phyloP scores from a whole-genome alignment of 2,797 vertebrate genomes.

The Molossus alvarezi region DNA sequence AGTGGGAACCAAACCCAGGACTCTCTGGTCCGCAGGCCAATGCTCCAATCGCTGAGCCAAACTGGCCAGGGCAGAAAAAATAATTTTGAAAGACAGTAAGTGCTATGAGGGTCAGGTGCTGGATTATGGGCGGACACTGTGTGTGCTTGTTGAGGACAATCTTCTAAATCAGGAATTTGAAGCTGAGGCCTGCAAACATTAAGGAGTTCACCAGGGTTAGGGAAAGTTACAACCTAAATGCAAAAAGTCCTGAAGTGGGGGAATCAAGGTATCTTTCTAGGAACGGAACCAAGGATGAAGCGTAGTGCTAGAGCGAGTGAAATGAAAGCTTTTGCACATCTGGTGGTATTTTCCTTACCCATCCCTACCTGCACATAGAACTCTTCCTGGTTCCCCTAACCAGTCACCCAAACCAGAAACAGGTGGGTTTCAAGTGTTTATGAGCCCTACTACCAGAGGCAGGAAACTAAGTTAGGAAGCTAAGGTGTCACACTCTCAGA shows the following conservation, averaged over 20 bases:
- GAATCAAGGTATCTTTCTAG: background rate
- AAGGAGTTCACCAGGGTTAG: background rate
- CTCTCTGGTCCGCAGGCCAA: too few relatives aligned
- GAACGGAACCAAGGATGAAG: background rate
- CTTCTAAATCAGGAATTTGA: conserved; percentile 4
- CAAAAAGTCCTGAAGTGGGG: background rate
- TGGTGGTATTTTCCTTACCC: background rate
- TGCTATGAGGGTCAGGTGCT: background rate
- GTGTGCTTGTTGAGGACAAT: background rate
- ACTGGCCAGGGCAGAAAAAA: too few relatives aligned
- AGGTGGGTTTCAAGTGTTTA: background rate
- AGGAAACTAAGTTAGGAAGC: too few relatives aligned
- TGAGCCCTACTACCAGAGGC: background rate
- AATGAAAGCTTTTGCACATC: background rate
- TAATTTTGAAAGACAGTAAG: too few relatives aligned
- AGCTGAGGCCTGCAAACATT: background rate
- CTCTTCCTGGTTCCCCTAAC: background rate
- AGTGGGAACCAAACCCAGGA: too few relatives aligned
- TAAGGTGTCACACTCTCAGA: background rate
- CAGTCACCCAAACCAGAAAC: background rate
- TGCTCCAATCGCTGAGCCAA: too few relatives aligned
- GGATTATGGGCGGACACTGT: fast-evolving
- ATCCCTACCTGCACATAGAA: background rate
- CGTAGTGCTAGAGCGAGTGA: background rate
- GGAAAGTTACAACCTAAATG: background rate